Percentiles rank a stretch among this genome's conserved stretches.
These are phyloP conservation scores for Microplitis manilae DNA, from an alignment of 2,888 invertebrate species.

Conservation along the genomic window DNA sequence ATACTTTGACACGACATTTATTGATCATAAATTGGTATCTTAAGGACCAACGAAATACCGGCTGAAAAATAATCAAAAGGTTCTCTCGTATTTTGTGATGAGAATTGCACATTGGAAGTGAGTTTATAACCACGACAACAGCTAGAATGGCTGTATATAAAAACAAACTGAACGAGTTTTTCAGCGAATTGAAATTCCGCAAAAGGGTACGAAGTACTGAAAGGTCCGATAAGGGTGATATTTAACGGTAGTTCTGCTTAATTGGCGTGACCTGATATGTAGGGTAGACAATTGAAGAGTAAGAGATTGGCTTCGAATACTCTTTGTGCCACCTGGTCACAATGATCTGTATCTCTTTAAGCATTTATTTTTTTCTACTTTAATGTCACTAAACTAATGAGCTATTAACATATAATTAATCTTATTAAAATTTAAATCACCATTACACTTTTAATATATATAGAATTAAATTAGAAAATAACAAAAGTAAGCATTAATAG, in stretches of 20 bases:
- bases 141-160: conserved; percentile 9
- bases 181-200: conserved; percentile 56
- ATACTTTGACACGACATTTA: too few relatives aligned
- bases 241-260: conserved; percentile 63
- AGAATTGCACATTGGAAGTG: background rate
- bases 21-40: too few relatives aligned
- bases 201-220: conserved; percentile 49
- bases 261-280: conserved; percentile 61
- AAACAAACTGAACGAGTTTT: conserved; percentile 41
- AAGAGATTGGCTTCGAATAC: conserved; percentile 18
- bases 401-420: conserved; percentile 53
- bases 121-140: conserved; percentile 21
- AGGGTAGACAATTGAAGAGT: conserved; percentile 51
- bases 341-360: conserved; percentile 55
- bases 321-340: conserved; percentile 53
- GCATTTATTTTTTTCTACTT: conserved; percentile 56
- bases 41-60: conserved; percentile 24
- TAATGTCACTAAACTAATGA: conserved; percentile 39
- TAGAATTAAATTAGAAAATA: too few relatives aligned
- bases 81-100: conserved; percentile 4
- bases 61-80: conserved; percentile 30
- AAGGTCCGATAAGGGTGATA: conserved; percentile 52
- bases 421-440: conserved; percentile 44
- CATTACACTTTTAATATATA: too few relatives aligned
- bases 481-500: too few relatives aligned